phyloP scores from a whole-genome alignment of 35 echinoderm and acorn worm genomes.

The Heliocidaris erythrogramma region DNA sequence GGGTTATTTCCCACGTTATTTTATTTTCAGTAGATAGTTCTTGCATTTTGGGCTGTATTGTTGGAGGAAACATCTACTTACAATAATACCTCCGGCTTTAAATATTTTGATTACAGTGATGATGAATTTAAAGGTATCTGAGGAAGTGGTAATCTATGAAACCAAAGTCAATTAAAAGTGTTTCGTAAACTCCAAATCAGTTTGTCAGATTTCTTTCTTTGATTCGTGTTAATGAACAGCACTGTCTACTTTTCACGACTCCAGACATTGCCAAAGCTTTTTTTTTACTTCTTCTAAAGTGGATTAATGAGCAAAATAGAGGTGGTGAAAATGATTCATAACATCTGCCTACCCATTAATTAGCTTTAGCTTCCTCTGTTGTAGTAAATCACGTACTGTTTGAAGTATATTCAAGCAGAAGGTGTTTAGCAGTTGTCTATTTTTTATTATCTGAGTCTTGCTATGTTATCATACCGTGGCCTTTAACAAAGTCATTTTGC shows the following conservation, averaged over 20 bases:
- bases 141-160: not conserved
- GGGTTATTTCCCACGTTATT: not conserved
- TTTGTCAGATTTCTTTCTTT: not conserved
- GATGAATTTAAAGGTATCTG: not conserved
- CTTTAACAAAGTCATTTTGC: not conserved
- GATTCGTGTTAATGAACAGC: not conserved
- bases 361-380: not conserved
- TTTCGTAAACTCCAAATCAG: not conserved
- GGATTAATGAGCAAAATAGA: not conserved
- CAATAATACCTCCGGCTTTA: not conserved
- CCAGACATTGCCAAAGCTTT: not conserved
- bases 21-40: not conserved
- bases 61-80: not conserved
- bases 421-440: not conserved
- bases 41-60: not conserved
- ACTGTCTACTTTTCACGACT: not conserved
- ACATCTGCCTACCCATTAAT: not conserved
- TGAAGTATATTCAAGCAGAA: not conserved
- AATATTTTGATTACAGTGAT: not conserved
- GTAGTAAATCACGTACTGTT: not conserved
- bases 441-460: not conserved
- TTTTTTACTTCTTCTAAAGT: not conserved
- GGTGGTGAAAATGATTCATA: not conserved
- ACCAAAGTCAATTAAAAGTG: not conserved
- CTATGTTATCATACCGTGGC: not conserved